Evolutionary conservation across 2,797 vertebrate species (phyloP).

Genomic region (Rhabdomys pumilio): DNA sequence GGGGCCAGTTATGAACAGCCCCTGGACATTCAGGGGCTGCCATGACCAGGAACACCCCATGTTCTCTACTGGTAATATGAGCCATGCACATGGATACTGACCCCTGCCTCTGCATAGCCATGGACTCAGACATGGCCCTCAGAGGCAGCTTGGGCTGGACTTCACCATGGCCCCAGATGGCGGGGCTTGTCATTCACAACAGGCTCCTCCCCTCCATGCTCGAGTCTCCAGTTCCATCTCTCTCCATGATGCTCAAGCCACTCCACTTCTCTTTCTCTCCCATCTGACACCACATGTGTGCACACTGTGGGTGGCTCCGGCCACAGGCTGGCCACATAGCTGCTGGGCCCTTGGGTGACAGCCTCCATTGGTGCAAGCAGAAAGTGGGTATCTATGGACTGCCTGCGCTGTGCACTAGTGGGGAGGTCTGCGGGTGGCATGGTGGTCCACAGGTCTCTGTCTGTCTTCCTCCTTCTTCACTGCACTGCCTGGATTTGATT

Average conservation of each 20-base stretch:
- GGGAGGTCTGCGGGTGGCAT: background rate
- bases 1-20: background rate
- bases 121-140: background rate
- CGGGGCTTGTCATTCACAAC: background rate
- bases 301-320: background rate
- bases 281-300: background rate
- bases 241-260: background rate
- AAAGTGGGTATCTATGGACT: background rate
- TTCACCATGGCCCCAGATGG: background rate
- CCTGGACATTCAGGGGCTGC: background rate
- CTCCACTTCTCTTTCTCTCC: background rate
- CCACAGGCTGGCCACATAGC: background rate
- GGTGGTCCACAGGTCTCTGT: background rate
- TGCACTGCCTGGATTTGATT: background rate
- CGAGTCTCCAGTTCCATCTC: background rate
- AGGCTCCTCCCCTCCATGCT: background rate
- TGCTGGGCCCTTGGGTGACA: background rate
- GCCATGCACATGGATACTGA: background rate
- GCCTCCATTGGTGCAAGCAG: background rate
- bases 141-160: background rate
- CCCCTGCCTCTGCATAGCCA: background rate
- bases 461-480: background rate
- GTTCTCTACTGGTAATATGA: background rate
- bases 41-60: background rate
- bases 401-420: background rate